Base-by-base conservation (phyloP, 2,113 vertebrate genomes). In the Barbus barbus region DNA sequence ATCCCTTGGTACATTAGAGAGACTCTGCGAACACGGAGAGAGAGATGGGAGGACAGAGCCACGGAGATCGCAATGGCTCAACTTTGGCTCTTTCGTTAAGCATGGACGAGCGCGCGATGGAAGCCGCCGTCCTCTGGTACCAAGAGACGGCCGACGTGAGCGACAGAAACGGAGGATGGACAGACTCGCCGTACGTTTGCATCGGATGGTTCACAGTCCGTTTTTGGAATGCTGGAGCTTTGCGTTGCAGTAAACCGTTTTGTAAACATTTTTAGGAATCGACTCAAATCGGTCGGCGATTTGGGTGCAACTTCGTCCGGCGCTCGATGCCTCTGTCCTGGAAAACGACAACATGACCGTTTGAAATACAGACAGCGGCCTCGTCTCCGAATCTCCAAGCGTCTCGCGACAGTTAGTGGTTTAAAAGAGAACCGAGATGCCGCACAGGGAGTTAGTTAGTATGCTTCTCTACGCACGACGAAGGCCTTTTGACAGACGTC, bases 1-100 rank as follows among this genome's bases (percentile, higher is more conserved):
- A 92, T 89, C 89, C 84, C 91, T 92, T 92, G 89, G 90, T 92
- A 93, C 89, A 95, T 94, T 90, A 94, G 85, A 94, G 92, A 69
- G 79, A 93, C 88, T 89, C 86, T 93, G 92, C 90, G 91, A 56
- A 92, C 92, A 90, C 82, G 90, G 78, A 93, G 91, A 92, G 89
- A 75, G 81, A 84, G 58, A 53, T 80, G 76, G 28, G 41, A 69
- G 58, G 75, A 89, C 87, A 79, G 89, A 92, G 90, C 89, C 93
- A 91, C 90, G 86, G 84, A 91, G 89, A 89, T 87, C n/a, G 53
- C 16, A 26, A 31, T 53, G 58, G 44, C 78, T 33, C 60, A 28
- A 80, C 78, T 80, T 48, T 80, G 78, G 78, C 78, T 79, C 77
- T 63, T 65, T 67, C 58, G 2, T 5, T 46, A 38, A 58, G 53